phyloP scores from a whole-genome alignment of 2,113 vertebrate genomes.

The Rhagologus leucostigma region DNA sequence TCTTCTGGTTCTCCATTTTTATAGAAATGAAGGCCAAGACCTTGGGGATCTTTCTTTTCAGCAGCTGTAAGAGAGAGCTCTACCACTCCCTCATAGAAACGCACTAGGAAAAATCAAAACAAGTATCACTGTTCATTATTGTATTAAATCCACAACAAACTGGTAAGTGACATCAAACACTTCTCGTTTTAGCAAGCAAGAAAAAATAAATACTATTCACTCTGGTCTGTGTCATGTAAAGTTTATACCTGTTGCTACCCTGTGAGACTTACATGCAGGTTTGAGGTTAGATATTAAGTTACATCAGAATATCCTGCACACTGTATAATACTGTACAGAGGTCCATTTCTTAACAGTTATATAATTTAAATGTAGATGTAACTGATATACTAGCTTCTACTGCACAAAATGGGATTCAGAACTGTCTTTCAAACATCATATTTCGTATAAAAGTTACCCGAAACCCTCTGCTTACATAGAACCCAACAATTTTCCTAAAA shows the following conservation, averaged over 20 bases:
- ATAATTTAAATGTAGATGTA: background rate
- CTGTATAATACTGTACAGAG: background rate
- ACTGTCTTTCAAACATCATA: background rate
- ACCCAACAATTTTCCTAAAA: background rate
- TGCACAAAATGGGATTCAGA: background rate
- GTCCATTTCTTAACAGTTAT: background rate
- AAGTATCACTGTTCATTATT: background rate
- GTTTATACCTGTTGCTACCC: background rate
- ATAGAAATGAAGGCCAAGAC: slow-evolving; percentile 94
- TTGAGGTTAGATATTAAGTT: background rate
- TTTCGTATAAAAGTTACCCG: background rate
- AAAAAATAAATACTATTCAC: background rate
- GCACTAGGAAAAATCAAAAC: slow-evolving; percentile 72
- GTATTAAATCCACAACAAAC: background rate
- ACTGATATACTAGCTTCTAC: background rate
- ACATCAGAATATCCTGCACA: background rate
- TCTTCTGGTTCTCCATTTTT: slow-evolving; percentile 98
- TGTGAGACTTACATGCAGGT: background rate
- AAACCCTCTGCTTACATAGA: background rate
- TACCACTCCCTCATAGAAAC: slow-evolving; percentile 95
- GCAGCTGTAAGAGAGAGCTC: slow-evolving; percentile 93
- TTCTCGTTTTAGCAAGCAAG: background rate
- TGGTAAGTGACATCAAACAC: background rate
- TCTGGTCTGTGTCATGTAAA: background rate
- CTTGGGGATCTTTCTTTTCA: slow-evolving; percentile 93